Evolutionary conservation across 2,888 invertebrate genomes (phyloP), one percentile per base, ranked within the genome.

Genomic region (Trichogramma dendrolimi): DNA sequence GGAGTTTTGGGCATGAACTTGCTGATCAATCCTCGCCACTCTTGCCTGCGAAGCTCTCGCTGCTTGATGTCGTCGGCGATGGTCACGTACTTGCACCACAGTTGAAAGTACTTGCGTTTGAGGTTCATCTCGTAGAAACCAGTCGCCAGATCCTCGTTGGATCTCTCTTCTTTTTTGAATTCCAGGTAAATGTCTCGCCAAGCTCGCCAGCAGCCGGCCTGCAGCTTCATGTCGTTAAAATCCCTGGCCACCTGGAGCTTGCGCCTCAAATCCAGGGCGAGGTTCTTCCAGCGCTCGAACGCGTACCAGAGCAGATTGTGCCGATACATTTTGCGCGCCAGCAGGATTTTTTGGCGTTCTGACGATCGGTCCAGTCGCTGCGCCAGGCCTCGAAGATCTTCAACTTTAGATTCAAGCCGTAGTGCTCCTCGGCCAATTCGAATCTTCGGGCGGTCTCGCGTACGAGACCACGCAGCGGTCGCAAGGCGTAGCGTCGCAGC

Each of bases 191-290:
- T 81, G 51, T 78, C 74, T 4, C 79, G 75, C 81, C 87, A 86
- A 61, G 78, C 78, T 44, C 79, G 78, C 55, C 87, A 84, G 54
- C 80, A 80, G 49, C 80, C 71, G 55, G 84, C 83, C 52, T 81
- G 80, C n/a, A 86, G 71, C 67, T 83, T 85, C 60, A 88, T 80
- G 64, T 89, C 88, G 68, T 85, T 85, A 77, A 87, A 87, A 75
- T 91, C 91, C 60, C 85, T 83, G 4, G 91, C 90, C 1, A 89
- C 88, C 80, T 88, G 87, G 71, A 81, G 80, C 73, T 86, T 86
- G 67, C 84, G 79, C 6, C 62, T 71, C n/a, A 62, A 67, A 40
- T 70, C 65, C 38, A 61, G 67, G 1, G 67, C 60, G 4, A 63
- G 41, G 3, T 63, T 49, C 52, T 63, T 69, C 78, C 77, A 79